phyloP scores from a whole-genome alignment of 1,140 invertebrate species.

The Pararge aegeria region DNA sequence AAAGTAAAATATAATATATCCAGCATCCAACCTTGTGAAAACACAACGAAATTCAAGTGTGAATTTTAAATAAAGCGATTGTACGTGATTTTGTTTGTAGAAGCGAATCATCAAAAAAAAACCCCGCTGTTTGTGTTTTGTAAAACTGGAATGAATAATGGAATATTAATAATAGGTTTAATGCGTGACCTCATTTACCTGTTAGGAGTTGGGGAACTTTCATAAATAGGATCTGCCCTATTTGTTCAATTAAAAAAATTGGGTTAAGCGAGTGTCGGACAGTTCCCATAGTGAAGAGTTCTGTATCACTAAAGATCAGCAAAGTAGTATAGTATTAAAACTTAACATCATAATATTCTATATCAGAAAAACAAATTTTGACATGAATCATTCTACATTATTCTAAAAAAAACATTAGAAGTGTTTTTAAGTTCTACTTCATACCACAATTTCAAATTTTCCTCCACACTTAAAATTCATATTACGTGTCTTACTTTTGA shows the following conservation, averaged over 20 bases:
- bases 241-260: neutral
- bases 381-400: no score
- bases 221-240: neutral
- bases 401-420: no score
- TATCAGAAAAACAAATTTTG: no score
- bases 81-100: neutral
- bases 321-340: no score
- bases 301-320: no score
- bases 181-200: constrained; percentile 17
- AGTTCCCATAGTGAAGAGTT: no score
- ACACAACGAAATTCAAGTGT: neutral
- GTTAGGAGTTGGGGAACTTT: constrained; percentile 1
- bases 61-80: neutral
- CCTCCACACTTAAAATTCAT: no score
- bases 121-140: constrained; percentile 11
- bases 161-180: constrained; percentile 2
- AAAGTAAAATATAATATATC: neutral
- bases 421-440: no score
- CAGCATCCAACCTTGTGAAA: neutral
- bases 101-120: constrained; percentile 5
- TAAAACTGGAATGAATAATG: constrained; percentile 21
- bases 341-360: no score
- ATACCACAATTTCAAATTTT: no score
- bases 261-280: neutral
- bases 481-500: no score